These are phyloP conservation scores for Metallyticus violacea DNA, from an alignment of 2,888 invertebrate species.

Conservation along the genomic window DNA sequence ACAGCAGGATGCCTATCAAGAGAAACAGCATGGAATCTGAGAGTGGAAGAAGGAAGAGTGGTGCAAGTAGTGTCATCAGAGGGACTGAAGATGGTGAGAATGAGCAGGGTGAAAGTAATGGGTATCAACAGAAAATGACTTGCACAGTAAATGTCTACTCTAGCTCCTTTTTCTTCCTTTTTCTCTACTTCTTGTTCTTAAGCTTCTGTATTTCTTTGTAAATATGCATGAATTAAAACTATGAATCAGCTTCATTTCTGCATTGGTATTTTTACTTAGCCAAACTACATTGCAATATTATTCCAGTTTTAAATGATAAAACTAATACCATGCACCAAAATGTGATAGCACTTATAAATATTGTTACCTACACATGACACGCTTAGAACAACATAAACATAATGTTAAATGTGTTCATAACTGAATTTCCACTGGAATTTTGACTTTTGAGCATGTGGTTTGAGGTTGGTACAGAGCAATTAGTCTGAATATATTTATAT, in stretches of 20 bases:
- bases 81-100: neutral
- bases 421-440: no score
- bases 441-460: neutral
- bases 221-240: neutral
- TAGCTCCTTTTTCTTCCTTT: neutral
- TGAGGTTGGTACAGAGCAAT: neutral
- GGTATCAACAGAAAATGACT: neutral
- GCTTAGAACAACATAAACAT: no score
- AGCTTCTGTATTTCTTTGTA: neutral
- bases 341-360: no score
- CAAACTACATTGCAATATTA: no score
- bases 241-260: neutral
- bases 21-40: neutral
- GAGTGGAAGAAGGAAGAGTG: constrained; percentile 7
- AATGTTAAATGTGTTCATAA: no score
- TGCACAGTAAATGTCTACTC: neutral
- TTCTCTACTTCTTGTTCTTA: no score
- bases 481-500: neutral
- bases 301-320: no score
- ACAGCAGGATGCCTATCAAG: constrained; percentile 11
- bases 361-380: no score
- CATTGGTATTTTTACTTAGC: no score
- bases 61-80: neutral
- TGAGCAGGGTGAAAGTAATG: neutral
- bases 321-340: no score